Evolutionary conservation across 2,113 vertebrate species (phyloP), one percentile per base, ranked within the genome.

Genomic region (Carlito syrichta): DNA sequence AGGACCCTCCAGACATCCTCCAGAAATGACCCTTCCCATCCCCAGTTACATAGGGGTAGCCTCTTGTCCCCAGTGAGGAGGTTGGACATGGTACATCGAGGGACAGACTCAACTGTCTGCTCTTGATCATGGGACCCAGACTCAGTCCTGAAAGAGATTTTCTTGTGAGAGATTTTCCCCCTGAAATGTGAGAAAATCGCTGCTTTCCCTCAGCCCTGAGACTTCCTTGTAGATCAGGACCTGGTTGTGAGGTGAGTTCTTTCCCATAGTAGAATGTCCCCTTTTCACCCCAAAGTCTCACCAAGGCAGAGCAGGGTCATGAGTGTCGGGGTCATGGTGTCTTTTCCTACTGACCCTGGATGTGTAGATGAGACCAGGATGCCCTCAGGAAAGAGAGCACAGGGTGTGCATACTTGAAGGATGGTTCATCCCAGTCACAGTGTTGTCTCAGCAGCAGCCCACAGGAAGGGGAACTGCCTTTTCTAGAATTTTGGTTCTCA

Each of bases 1-100:
- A 17, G 10, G 35, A 5, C 8, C 12, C 45, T 8, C 27, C 56
- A 13, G 2, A n/a, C 0, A 0, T 2, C 0, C 3, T 1, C 38
- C 17, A 43, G 77, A 43, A 3, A 8, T 63, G 16, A 6, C 2
- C 14, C 66, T n/a, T 20, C 11, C 56, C 12, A 17, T 35, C 3
- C 25, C 13, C 35, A 1, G 1, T 19, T 50, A 9, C 6, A 11
- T 3, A 23, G n/a, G 9, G 0, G 40, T 40, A 2, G 40, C 45
- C n/a, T n/a, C 20, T 11, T 16, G 7, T 60, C 23, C 40, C 0
- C 19, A 7, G 2, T 4, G 69, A n/a, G 45, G 16, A n/a, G 6
- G 20, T 9, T 35, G 27, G 7, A 52, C 13, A 9, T 2, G 38
- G 25, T 0, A 38, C n/a, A 23, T 27, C 22, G n/a, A 16, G 38